A percentile compares a stretch with the other conserved stretches of the same genome.
These are phyloP conservation scores for Argopecten irradians DNA, from an alignment of 1,140 invertebrate species.

Conservation along the genomic window DNA sequence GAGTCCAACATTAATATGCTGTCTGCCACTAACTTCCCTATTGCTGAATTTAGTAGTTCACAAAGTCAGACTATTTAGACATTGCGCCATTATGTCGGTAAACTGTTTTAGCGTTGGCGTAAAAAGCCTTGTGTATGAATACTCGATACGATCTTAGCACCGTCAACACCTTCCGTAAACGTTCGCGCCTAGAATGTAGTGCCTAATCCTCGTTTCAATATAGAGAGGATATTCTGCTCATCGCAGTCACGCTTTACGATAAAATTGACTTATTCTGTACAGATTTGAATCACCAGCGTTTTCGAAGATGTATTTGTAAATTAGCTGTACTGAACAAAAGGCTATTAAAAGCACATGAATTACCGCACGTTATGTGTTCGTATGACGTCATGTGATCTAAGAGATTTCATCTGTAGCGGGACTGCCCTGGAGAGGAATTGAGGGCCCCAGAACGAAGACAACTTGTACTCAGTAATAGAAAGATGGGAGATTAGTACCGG, in stretches of 20 bases:
- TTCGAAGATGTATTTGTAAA: constrained; percentile 3
- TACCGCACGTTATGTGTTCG: not conserved
- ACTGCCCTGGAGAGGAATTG: not conserved
- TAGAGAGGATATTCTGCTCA: not conserved
- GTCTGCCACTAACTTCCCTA: not conserved
- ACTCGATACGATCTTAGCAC: not conserved
- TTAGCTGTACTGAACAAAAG: not conserved
- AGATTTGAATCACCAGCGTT: not conserved
- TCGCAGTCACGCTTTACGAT: not conserved
- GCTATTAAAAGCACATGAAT: not conserved
- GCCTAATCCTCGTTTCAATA: not conserved
- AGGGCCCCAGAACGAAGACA: not conserved
- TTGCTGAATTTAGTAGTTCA: constrained; percentile 3
- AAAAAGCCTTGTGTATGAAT: not conserved
- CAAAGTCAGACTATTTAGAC: not conserved
- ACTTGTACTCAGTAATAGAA: not conserved
- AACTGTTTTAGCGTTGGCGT: not conserved
- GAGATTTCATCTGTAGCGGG: constrained; percentile 6
- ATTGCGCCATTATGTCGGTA: not conserved
- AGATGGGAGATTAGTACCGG: not conserved
- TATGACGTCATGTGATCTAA: not conserved
- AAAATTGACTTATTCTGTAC: constrained; percentile 18
- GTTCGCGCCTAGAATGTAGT: not conserved
- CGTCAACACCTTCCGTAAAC: not conserved
- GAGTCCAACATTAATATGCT: not conserved